phyloP scores from a whole-genome alignment of 2,797 vertebrate genomes.

The Microhierax caerulescens region DNA sequence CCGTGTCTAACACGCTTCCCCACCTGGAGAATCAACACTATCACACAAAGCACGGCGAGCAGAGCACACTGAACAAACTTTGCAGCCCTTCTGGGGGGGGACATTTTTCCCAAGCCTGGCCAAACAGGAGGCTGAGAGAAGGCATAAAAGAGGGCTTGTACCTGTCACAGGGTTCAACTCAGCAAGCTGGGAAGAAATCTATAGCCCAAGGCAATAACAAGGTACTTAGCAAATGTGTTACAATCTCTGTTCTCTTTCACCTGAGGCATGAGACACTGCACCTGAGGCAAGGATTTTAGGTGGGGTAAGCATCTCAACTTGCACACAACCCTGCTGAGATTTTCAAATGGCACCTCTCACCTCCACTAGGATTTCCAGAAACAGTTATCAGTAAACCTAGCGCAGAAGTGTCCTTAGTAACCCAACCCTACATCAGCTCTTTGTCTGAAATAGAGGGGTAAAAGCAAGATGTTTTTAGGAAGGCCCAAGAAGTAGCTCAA shows the following conservation, averaged over 20 bases:
- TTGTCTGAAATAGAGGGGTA: background rate
- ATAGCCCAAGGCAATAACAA: background rate
- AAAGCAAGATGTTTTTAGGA: background rate
- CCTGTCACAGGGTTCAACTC: background rate
- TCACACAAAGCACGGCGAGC: background rate
- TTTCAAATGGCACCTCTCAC: background rate
- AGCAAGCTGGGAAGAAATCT: background rate
- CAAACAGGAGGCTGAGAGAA: background rate
- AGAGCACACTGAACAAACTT: background rate
- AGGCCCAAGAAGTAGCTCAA: background rate
- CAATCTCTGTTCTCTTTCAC: background rate
- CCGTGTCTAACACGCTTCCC: background rate
- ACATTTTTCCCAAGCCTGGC: background rate
- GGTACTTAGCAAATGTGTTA: background rate
- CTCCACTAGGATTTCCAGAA: background rate
- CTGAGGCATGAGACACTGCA: background rate
- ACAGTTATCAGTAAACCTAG: background rate
- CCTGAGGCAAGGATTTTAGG: background rate
- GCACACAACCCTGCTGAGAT: background rate
- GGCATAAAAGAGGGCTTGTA: background rate
- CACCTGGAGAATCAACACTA: background rate
- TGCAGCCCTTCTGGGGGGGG: fast-evolving
- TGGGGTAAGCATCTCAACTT: background rate
- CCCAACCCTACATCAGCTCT: background rate
- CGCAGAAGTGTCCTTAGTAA: background rate